These are phyloP conservation scores for Oenanthe melanoleuca DNA, from an alignment of 2,113 vertebrate species.

Conservation along the genomic window DNA sequence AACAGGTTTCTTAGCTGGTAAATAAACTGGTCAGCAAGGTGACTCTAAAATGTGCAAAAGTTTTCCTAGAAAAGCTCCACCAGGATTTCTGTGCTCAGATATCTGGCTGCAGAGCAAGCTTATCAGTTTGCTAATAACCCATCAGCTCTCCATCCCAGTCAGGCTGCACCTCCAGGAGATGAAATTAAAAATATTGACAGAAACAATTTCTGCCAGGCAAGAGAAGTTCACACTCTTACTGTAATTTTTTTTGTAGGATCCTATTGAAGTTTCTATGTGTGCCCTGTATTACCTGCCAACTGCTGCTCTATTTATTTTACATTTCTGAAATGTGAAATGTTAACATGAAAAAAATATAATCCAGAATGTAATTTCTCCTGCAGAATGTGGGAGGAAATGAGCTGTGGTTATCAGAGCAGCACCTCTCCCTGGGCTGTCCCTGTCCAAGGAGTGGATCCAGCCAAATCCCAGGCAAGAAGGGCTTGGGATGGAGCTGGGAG, in stretches of 20 bases:
- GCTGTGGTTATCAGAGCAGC: not conserved
- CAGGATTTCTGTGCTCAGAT: not conserved
- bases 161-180: not conserved
- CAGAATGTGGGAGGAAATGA: not conserved
- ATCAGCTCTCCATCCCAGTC: not conserved
- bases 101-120: not conserved
- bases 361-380: not conserved
- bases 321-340: not conserved
- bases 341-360: not conserved
- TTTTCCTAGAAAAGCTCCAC: not conserved
- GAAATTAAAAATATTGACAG: slow-evolving; percentile 59
- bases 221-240: not conserved
- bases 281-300: not conserved
- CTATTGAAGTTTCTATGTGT: not conserved
- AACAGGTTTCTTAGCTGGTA: not conserved
- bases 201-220: slow-evolving; percentile 43
- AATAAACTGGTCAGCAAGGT: not conserved
- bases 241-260: not conserved
- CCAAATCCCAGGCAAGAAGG: not conserved
- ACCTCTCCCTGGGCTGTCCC: not conserved
- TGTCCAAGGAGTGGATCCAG: not conserved
- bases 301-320: not conserved
- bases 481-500: not conserved
- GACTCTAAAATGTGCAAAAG: not conserved
- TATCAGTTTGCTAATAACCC: slow-evolving; percentile 18